Conservation (phyloP, 2,113 vertebrate species). For the Tetrax tetrax region DNA sequence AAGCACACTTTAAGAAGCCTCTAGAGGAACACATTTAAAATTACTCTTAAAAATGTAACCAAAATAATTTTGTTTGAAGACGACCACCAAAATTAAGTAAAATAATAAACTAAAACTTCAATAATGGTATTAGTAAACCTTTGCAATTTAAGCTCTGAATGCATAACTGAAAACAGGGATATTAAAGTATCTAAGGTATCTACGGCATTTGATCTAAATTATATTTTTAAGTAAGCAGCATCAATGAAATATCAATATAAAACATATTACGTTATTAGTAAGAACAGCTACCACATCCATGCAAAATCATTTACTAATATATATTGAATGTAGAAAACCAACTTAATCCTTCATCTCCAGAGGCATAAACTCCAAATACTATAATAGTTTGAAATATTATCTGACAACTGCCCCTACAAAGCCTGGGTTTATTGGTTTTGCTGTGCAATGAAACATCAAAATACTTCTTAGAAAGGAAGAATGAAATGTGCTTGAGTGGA, state of each 20-base stretch:
- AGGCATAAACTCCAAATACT: neutral
- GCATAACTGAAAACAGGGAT: neutral
- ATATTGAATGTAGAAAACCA: neutral
- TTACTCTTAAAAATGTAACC: neutral
- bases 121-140: neutral
- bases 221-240: neutral
- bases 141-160: neutral
- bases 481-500: neutral
- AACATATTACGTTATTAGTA: neutral
- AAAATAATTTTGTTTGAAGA: neutral
- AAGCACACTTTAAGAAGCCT: neutral
- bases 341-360: neutral
- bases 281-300: neutral
- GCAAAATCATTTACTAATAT: neutral
- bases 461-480: neutral
- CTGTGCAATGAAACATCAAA: neutral
- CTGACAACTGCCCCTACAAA: neutral
- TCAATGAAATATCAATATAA: neutral
- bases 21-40: neutral
- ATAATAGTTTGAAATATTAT: neutral
- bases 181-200: neutral
- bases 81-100: neutral
- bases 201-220: neutral
- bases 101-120: neutral
- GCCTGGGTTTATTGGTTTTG: neutral